Conservation (phyloP, 2,888 invertebrate species). For the Zaprionus obscuricornis region DNA sequence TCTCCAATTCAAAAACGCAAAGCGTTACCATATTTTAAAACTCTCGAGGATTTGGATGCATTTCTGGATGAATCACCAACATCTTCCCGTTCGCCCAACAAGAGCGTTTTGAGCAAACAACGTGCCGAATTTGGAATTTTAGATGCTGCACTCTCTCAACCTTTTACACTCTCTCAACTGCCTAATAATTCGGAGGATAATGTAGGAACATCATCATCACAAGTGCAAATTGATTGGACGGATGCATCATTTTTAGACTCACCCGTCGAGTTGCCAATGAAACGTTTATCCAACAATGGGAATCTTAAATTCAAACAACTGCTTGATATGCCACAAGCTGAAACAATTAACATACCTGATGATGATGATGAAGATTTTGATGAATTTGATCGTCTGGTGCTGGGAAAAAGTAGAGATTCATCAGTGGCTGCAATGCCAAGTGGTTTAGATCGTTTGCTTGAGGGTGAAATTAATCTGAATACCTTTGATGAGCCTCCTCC, state of each 20-base stretch:
- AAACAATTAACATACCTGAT: not conserved
- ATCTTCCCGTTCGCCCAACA: constrained; percentile 48
- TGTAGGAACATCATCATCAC: too few species aligned
- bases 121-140: constrained; percentile 79
- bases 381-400: constrained; percentile 80
- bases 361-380: constrained; percentile 68
- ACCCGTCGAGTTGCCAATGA: constrained; percentile 55
- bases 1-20: constrained; percentile 18
- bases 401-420: constrained; percentile 21
- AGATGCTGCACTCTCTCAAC: constrained; percentile 66
- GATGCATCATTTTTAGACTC: constrained; percentile 77
- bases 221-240: constrained; percentile 52
- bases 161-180: constrained; percentile 52
- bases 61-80: constrained; percentile 24
- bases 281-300: constrained; percentile 56
- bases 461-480: constrained; percentile 63
- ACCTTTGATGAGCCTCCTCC: not conserved
- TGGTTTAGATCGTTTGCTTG: constrained; percentile 74
- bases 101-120: constrained; percentile 63
- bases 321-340: too few species aligned
- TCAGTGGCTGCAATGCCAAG: constrained; percentile 51
- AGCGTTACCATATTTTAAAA: constrained; percentile 47
- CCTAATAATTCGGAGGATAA: constrained; percentile 2
- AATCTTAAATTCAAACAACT: constrained; percentile 65
- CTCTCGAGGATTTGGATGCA: constrained; percentile 53